phyloP scores from a whole-genome alignment of 2,113 vertebrate species.

The Oreocharis arfaki region DNA sequence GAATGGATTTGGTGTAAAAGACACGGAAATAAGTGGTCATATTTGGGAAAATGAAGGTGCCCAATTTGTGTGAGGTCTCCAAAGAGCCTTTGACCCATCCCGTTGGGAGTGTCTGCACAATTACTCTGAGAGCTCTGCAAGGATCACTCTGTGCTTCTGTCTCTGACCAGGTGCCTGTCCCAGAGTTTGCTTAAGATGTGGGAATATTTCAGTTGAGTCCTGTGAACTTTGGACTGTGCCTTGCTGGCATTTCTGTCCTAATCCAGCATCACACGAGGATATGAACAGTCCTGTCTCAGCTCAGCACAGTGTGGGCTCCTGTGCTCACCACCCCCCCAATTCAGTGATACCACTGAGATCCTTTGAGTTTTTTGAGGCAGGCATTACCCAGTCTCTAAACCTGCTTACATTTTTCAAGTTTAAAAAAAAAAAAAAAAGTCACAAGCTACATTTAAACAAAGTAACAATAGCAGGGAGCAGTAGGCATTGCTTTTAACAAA shows the following conservation, averaged over 20 bases:
- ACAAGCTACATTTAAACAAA: background rate
- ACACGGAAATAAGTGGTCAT: background rate
- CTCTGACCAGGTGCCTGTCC: background rate
- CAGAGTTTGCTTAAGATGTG: background rate
- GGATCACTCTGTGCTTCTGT: background rate
- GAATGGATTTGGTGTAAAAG: background rate
- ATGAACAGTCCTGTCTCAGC: background rate
- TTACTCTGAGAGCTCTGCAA: background rate
- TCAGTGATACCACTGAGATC: background rate
- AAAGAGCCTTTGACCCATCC: background rate
- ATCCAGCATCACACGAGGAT: background rate
- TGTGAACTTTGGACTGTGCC: background rate
- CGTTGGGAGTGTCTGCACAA: background rate
- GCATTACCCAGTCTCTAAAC: background rate
- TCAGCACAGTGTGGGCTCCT: accelerated
- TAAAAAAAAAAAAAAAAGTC: background rate
- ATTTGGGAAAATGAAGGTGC: background rate
- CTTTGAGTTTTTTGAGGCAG: background rate
- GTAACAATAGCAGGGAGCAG: background rate
- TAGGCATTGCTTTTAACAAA: background rate
- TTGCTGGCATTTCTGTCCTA: background rate
- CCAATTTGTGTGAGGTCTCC: background rate
- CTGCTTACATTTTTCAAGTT: background rate
- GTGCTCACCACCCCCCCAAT: background rate
- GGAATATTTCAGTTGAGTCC: background rate